Conservation (phyloP, 1,140 invertebrate genomes). For the Lysiphlebus fabarum region DNA sequence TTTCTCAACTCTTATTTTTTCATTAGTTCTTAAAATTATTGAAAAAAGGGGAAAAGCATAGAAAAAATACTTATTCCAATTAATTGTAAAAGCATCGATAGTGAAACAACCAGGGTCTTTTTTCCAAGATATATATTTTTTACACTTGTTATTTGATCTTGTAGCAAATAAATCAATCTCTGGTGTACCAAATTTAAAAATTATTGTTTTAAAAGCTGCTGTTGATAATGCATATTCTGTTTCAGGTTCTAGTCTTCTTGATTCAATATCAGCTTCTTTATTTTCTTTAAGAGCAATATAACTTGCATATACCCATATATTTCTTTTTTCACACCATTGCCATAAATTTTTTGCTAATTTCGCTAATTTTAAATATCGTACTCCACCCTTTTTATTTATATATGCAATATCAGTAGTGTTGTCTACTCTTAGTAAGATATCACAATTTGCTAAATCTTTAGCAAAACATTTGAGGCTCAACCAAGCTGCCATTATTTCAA, state of each 20-base stretch:
- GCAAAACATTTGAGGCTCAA: conserved; percentile 23
- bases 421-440: conserved; percentile 22
- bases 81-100: conserved; percentile 36
- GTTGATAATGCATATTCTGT: conserved; percentile 21
- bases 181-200: conserved; percentile 25
- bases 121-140: conserved; percentile 32
- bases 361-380: background rate
- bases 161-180: conserved; percentile 35
- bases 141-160: conserved; percentile 32
- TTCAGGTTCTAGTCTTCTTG: conserved; percentile 19
- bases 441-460: conserved; percentile 12
- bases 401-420: conserved; percentile 24
- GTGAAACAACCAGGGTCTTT: conserved; percentile 28
- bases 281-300: conserved; percentile 24
- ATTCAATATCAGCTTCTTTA: conserved; percentile 22
- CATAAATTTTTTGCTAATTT: conserved; percentile 18
- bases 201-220: conserved; percentile 23
- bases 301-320: conserved; percentile 18
- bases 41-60: conserved; percentile 33
- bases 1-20: conserved; percentile 25
- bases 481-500: conserved; percentile 19
- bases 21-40: conserved; percentile 25
- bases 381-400: conserved; percentile 20
- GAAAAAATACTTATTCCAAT: conserved; percentile 27
- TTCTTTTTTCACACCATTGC: conserved; percentile 19